These are phyloP conservation scores for Arizona elegans DNA, from an alignment of 2,113 vertebrate genomes.

Conservation along the genomic window DNA sequence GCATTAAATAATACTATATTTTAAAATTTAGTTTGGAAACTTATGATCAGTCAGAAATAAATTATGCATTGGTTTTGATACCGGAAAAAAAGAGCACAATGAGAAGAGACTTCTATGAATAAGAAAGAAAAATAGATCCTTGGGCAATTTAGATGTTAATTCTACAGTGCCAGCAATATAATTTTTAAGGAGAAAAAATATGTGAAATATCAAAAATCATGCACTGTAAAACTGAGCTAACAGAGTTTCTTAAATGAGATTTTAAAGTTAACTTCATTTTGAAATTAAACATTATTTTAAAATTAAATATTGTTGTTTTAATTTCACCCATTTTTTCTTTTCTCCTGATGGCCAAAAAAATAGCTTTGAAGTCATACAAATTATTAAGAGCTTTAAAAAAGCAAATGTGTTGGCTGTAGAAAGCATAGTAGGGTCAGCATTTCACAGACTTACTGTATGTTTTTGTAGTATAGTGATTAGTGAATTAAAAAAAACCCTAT, in stretches of 20 bases:
- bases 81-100: neutral
- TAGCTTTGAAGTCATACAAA: neutral
- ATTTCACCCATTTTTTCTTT: neutral
- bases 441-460: neutral
- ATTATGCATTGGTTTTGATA: neutral
- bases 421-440: neutral
- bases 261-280: neutral
- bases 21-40: neutral
- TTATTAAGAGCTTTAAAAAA: neutral
- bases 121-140: neutral
- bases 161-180: neutral
- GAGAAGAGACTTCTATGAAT: neutral
- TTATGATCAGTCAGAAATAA: neutral
- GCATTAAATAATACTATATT: neutral
- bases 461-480: neutral
- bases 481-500: neutral
- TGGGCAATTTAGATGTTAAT: neutral
- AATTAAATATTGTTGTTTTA: neutral
- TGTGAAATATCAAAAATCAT: neutral
- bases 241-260: neutral
- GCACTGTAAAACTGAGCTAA: neutral
- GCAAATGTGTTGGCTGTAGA: neutral
- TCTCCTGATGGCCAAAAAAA: neutral
- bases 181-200: neutral
- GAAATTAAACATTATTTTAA: conserved; percentile 15